Percentiles rank a stretch among this genome's conserved stretches.
Evolutionary conservation across 2,113 vertebrate genomes (phyloP).

Genomic region (Hydrochoerus hydrochaeris): DNA sequence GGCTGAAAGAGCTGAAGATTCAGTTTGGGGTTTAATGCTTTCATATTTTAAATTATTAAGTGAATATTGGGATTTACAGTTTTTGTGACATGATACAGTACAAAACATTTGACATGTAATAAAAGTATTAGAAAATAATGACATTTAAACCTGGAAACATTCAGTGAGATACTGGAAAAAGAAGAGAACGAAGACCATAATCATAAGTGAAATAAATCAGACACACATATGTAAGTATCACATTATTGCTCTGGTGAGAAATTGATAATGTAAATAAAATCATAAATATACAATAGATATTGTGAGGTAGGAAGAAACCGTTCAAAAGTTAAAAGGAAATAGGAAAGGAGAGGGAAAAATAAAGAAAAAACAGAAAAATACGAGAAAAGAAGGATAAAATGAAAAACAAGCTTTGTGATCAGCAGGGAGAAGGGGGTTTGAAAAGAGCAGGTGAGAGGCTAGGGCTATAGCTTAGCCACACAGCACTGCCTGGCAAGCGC

Average conservation of each 20-base stretch:
- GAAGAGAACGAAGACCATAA: background rate
- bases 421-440: background rate
- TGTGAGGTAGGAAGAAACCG: background rate
- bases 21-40: slow-evolving; percentile 23
- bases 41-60: slow-evolving; percentile 67
- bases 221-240: background rate
- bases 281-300: background rate
- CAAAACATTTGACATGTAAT: background rate
- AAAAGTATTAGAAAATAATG: slow-evolving; percentile 44
- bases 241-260: background rate
- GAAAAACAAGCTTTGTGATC: background rate
- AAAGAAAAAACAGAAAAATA: background rate
- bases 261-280: background rate
- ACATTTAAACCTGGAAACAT: background rate
- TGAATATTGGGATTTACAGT: slow-evolving; percentile 42
- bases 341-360: background rate
- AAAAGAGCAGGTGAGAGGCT: background rate
- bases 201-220: background rate
- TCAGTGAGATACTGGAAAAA: background rate
- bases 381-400: background rate
- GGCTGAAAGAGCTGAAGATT: slow-evolving; percentile 16
- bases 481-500: too few species aligned
- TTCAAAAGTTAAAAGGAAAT: background rate
- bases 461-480: too few species aligned
- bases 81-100: slow-evolving; percentile 48